These are phyloP conservation scores for Deilephila elpenor DNA, from an alignment of 2,888 invertebrate genomes.

Conservation along the genomic window DNA sequence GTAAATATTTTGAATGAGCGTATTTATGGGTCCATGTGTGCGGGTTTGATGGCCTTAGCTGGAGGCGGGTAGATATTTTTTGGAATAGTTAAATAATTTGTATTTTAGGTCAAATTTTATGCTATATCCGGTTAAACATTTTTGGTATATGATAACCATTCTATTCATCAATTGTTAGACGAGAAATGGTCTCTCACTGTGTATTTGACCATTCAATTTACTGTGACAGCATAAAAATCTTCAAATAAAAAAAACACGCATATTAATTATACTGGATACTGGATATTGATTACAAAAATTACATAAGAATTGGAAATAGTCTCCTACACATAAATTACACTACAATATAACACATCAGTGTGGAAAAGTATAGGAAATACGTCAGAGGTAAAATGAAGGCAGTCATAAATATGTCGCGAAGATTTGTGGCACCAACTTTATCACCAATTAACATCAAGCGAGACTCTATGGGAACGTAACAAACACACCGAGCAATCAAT, in stretches of 20 bases:
- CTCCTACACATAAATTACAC: not conserved
- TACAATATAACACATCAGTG: not conserved
- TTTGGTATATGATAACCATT: too few relatives aligned
- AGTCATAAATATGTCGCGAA: conserved; percentile 1
- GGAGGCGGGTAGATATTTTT: not conserved
- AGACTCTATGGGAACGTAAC: not conserved
- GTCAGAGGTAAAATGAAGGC: not conserved
- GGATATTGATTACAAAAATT: not conserved
- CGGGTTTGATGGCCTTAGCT: not conserved
- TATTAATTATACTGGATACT: too few relatives aligned
- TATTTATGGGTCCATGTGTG: conserved; percentile 36
- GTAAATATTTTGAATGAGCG: conserved; percentile 50
- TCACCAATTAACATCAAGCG: not conserved
- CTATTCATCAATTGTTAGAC: too few relatives aligned
- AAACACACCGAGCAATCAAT: not conserved
- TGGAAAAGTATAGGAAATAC: conserved; percentile 7
- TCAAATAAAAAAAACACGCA: too few relatives aligned
- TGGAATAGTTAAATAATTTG: not conserved
- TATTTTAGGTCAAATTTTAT: too few relatives aligned
- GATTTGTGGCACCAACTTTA: conserved; percentile 15
- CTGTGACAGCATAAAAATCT: too few relatives aligned
- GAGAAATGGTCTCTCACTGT: too few relatives aligned
- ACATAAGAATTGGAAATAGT: not conserved
- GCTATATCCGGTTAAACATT: too few relatives aligned
- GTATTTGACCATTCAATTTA: too few relatives aligned